Base-by-base conservation (phyloP, 1,140 invertebrate genomes). In the Zaprionus inermis region DNA sequence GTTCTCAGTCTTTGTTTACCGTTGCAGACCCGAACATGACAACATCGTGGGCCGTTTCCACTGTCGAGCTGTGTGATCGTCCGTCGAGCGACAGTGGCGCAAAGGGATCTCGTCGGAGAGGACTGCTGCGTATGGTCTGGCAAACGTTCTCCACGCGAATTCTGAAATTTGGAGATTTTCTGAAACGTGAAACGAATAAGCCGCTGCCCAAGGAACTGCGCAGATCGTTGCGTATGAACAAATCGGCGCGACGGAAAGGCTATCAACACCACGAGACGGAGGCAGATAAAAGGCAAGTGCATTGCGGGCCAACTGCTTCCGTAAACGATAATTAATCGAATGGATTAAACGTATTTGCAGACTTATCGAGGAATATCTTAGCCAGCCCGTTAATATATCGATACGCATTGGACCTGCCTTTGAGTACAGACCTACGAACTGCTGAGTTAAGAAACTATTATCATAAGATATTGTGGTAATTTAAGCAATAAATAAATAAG, bases 191-290 rank as follows among this genome's bases (percentile, higher is more conserved):
- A 41, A 69, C 78, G 0, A 91, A 90, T 22, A 92, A 90, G 9
- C 81, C 83, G 4, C 59, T 90, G 20, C 84, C 84, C 41, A 92
- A 92, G 72, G 91, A 89, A 36, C 49, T 92, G 22, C 76, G 91
- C 5, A 78, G 78, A 71, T 90, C 86, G 54, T 30, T 92, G 60
- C 86, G 90, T 34, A 56, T 92, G 5, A 92, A 89, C 63, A 92
- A 92, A 61, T 92, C 91, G 57, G 81, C 91, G 5, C 93, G 91
- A 59, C 91, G 86, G 55, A 93, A 93, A 66, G 93, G 93, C 34
- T 94, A 94, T 76, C 91, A 79, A 44, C 84, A 81, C 66, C 93
- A 94, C 76, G 81, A 93, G 14, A 93, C 92, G 6, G 94, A 94
- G 24, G 93, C 94, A 60, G 94, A 94, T 76, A 88, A 93, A 89